Evolutionary conservation across 2,888 invertebrate species (phyloP), one percentile per base, ranked within the genome.

Genomic region (Plebejus melissa): DNA sequence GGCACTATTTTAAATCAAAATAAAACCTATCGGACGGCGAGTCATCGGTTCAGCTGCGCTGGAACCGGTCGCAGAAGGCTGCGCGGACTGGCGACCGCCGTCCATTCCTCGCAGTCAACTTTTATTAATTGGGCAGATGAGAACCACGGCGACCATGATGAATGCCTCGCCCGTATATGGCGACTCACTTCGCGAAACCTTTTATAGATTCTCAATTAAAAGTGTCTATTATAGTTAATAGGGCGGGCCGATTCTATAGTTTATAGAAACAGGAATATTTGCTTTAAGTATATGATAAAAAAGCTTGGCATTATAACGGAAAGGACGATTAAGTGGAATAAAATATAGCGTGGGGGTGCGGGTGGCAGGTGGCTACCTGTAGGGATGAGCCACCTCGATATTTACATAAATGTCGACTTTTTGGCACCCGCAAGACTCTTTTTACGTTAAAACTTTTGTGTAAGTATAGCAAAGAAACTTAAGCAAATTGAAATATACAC

Each of bases 71-170:
- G 86, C 74, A 74, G 79, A 79, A 79, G 77, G 83, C 82, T 80
- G 83, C 83, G 83, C 83, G 85, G 86, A 65, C 46, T 9, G 46
- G 32, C 32, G 32, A 32, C 86, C 84, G 87, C 87, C 85, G 83
- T 84, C 82, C 91, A 90, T 91, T 89, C 89, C 88, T 90, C 86
- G 85, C 87, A 91, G 89, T 91, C 92, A 90, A 91, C 91, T 90
- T 91, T 93, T 93, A 93, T 93, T 93, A 93, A 93, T 93, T 93
- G 93, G 92, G 92, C 93, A 93, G 93, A 93, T 93, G 93, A 93
- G 92, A 91, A 88, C 89, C 88, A 85, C 86, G 86, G 87, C 88
- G 88, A 84, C 87, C 89, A 90, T 90, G 93, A 93, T 91, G 93
- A 93, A 93, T 93, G 88, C 88, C 85, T 89, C 85, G 82, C 78